A percentile compares a stretch with the other conserved stretches of the same genome.
These are phyloP conservation scores for Tympanoctomys barrerae DNA, from an alignment of 2,797 vertebrate genomes.

Conservation along the genomic window DNA sequence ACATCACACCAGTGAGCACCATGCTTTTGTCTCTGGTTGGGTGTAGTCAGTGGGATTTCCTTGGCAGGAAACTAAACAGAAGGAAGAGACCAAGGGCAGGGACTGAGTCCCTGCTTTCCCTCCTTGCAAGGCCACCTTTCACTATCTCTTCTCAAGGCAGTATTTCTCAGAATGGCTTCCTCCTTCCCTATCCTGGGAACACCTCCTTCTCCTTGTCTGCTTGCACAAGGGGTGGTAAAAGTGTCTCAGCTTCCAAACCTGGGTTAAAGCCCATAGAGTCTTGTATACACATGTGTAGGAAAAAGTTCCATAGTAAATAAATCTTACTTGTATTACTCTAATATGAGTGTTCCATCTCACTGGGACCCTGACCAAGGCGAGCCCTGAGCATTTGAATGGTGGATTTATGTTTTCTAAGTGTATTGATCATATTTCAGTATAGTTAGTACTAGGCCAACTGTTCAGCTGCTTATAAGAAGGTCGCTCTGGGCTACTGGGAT, in stretches of 20 bases:
- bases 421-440: conserved; percentile 59
- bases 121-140: neutral
- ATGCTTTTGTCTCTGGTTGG: neutral
- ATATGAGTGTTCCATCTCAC: neutral
- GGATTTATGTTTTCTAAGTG: neutral
- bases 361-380: neutral
- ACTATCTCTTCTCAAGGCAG: neutral
- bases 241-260: neutral
- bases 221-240: neutral
- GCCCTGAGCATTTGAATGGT: neutral
- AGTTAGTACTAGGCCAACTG: neutral
- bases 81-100: neutral
- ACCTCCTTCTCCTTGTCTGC: neutral
- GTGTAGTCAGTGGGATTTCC: neutral
- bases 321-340: conserved; percentile 27
- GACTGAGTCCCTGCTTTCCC: neutral
- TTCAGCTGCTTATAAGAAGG: conserved; percentile 45
- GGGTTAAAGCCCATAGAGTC: neutral
- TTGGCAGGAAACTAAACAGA: neutral
- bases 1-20: no score
- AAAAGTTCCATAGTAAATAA: conserved; percentile 12
- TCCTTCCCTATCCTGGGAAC: neutral
- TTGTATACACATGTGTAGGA: neutral
- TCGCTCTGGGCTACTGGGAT: conserved; percentile 13
- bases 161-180: neutral